Conservation (phyloP, 1,140 invertebrate genomes). For the Nixonia krombeini region DNA sequence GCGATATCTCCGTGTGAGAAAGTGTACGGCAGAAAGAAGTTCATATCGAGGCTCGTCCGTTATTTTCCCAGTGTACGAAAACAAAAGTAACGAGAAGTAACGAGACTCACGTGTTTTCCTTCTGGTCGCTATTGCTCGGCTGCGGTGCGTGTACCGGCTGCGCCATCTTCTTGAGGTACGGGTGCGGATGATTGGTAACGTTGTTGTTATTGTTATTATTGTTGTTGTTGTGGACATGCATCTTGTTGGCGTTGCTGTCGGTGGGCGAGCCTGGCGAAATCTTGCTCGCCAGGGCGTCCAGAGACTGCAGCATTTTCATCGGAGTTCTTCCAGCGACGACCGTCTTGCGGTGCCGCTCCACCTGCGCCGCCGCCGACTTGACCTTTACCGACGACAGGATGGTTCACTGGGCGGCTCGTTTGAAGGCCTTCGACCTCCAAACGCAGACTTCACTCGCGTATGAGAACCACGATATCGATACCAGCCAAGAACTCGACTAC, state of each 20-base stretch:
- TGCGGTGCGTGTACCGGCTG: slow-evolving; percentile 52
- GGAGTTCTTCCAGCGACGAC: slow-evolving; percentile 51
- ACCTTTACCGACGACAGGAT: slow-evolving; percentile 60
- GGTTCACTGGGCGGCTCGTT: slow-evolving; percentile 54
- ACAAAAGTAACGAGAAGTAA: no score
- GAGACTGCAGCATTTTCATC: slow-evolving; percentile 81
- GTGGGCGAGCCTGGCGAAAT: slow-evolving; percentile 79
- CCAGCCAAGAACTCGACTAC: no score
- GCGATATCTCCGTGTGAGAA: no score
- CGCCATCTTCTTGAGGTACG: slow-evolving; percentile 63
- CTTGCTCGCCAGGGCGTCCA: slow-evolving; percentile 85
- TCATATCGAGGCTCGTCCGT: no score
- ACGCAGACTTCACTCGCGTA: slow-evolving; percentile 38
- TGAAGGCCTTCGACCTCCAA: slow-evolving; percentile 60
- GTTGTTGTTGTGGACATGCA: slow-evolving; percentile 74
- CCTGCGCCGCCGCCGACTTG: slow-evolving; percentile 42
- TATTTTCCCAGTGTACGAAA: no score
- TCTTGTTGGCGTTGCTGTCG: slow-evolving; percentile 70
- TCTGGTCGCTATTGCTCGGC: slow-evolving; percentile 62
- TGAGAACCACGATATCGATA: no score
- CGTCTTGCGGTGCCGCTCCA: slow-evolving; percentile 49
- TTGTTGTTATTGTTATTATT: slow-evolving; percentile 72
- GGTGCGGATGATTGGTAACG: slow-evolving; percentile 62
- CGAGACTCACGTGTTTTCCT: slow-evolving; percentile 68
- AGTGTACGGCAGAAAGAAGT: no score